These are phyloP conservation scores for Hirundichthys speculiger DNA, from an alignment of 2,113 vertebrate species.

Conservation along the genomic window DNA sequence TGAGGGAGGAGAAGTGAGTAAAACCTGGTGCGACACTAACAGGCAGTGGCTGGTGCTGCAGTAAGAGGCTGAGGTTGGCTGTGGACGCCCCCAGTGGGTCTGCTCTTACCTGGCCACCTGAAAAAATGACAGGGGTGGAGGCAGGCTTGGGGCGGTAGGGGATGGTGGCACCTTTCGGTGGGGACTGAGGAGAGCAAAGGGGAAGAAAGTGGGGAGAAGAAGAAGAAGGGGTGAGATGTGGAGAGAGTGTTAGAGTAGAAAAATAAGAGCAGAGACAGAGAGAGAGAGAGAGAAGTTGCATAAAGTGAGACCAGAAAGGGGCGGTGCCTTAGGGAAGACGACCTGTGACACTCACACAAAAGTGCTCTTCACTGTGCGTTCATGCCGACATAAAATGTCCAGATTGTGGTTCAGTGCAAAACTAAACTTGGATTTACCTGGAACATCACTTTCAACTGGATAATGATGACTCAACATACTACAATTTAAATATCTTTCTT, in stretches of 20 bases:
- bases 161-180: constrained; percentile 99
- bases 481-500: neutral
- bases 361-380: constrained; percentile 71
- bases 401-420: constrained; percentile 54
- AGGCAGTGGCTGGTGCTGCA: constrained; percentile 99
- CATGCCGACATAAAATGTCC: constrained; percentile 67
- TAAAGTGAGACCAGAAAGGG: constrained; percentile 68
- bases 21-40: constrained; percentile 99
- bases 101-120: constrained; percentile 99
- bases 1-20: constrained; percentile 83
- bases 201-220: constrained; percentile 81
- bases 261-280: constrained; percentile 24
- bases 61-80: constrained; percentile 99
- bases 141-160: constrained; percentile 99
- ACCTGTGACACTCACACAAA: constrained; percentile 66
- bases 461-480: constrained; percentile 64
- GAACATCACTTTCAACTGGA: constrained; percentile 73
- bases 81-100: constrained; percentile 99
- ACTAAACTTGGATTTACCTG: constrained; percentile 63
- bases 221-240: constrained; percentile 56
- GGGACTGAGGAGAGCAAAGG: constrained; percentile 95
- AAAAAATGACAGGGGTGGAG: constrained; percentile 99
- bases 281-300: constrained; percentile 46
- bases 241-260: constrained; percentile 70
- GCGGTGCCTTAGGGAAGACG: constrained; percentile 64